Evolutionary conservation across 2,113 vertebrate genomes (phyloP), one percentile per base, ranked within the genome.

Genomic region (Microtus montanus): DNA sequence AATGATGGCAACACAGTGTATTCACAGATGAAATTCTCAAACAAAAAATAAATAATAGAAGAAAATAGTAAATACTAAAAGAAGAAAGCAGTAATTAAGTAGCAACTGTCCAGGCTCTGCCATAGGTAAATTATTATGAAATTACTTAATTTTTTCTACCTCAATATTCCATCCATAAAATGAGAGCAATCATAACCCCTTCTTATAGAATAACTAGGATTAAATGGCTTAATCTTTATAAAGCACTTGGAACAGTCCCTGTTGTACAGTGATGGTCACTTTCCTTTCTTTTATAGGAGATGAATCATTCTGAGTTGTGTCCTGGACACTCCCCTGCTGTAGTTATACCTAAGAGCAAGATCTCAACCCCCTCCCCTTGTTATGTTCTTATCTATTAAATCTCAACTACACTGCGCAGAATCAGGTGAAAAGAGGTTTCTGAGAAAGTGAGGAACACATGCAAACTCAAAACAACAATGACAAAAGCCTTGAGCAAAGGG

Each of bases 151-250:
- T 86, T n/a, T 44, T 28, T 24, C 14, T 77, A 49, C 26, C 28
- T 88, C 80, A 71, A 47, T 83, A 88, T 84, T 24, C 35, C 28
- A 79, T 75, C 28, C 71, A 15, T 78, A 79, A 95, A 90, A 73
- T 38, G 33, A 14, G 28, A 14, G 5, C 61, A 83, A 35, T 61
- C 41, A 71, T 58, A 82, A 44, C 52, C 38, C 24, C 7, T 78
- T 20, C 24, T 87, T 12, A 30, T 73, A 35, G 47, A 94, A 14
- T 38, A 82, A 82, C 35, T 95, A 83, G 14, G 54, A 71, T 92
- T 52, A 83, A 89, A 73, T 71, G 4, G 41, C 4, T 68, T 79
- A 52, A 30, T 73, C 78, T 49, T 89, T 52, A 92, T 13, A 91
- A 89, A 87, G 68, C 3, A 71, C 2, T 5, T 66, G 17, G 6